Base-by-base conservation (phyloP, 2,113 vertebrate genomes). In the Axis porcinus region DNA sequence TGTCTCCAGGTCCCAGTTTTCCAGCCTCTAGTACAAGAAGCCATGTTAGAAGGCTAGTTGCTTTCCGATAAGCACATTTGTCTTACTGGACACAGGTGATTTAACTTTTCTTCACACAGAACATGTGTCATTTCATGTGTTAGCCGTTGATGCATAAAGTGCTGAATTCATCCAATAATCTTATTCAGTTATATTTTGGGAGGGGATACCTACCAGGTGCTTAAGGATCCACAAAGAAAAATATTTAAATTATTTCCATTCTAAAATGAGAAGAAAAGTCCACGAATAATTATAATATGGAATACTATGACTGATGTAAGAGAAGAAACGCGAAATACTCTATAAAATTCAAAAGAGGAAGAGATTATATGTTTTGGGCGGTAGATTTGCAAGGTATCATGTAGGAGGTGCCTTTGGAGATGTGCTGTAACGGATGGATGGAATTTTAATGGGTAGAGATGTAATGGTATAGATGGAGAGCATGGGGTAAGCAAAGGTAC, bases 51-150 rank as follows among this genome's bases (percentile, higher is more conserved):
- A 58, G 25, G 27, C 27, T 40, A 33, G 40, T 82, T 33, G 74
- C 36, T 67, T 86, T 86, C 1, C 2, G 83, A 13, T 9, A 84
- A 55, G 21, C 17, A 43, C 21, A 12, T 64, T 50, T 58, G 30
- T 27, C 30, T n/a, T 3, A 5, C 33, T 2, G 2, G 74, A 5
- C 10, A 28, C 5, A 8, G n/a, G 1, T 28, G n/a, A 50, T 17
- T 87, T 50, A 60, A 33, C 36, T 86, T 82, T 64, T 40, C 74
- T 87, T 84, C 33, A 36, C 43, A 47, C 36, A 92, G 79, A 91
- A 16, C 9, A 10, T 2, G 1, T n/a, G 12, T 45, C 47, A 81
- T 54, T n/a, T 74, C 8, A 2, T n/a, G 86, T 83, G 19, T n/a
- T 52, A 50, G 89, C 52, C n/a, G 12, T 5, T 13, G 21, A 45